Evolutionary conservation across 2,113 vertebrate genomes (phyloP).

Genomic region (Salvelinus fontinalis): DNA sequence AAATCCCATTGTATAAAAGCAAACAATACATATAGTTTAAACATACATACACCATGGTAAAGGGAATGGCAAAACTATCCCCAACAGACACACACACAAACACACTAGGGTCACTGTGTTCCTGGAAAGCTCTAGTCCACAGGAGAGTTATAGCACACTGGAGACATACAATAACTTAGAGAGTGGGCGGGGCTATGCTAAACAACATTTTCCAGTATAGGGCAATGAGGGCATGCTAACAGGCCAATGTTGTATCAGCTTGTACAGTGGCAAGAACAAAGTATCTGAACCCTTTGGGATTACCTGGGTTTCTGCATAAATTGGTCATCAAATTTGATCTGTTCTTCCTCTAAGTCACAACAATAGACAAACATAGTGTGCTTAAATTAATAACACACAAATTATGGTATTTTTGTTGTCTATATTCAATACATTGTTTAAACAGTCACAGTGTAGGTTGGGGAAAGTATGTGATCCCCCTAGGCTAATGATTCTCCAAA

Average conservation of each 20-base stretch:
- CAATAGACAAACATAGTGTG: too few relatives aligned
- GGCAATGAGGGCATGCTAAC: background rate
- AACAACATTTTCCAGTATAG: constrained; percentile 15
- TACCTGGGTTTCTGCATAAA: too few relatives aligned
- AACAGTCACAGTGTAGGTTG: too few relatives aligned
- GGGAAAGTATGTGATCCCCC: too few relatives aligned
- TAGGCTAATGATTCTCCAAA: too few relatives aligned
- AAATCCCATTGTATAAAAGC: too few relatives aligned
- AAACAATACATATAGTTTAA: background rate
- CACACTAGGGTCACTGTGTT: constrained; percentile 16
- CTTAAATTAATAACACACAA: too few relatives aligned
- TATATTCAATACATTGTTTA: too few relatives aligned
- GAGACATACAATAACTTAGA: constrained; percentile 20
- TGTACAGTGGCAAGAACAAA: background rate
- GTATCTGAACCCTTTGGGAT: too few relatives aligned
- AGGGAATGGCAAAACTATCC: background rate
- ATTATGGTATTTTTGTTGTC: too few relatives aligned
- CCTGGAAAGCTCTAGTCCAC: background rate
- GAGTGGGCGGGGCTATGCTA: constrained; percentile 18
- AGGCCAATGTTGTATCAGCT: constrained; percentile 4
- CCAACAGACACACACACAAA: background rate
- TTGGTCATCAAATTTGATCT: too few relatives aligned
- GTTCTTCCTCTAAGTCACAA: too few relatives aligned
- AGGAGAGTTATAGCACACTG: constrained; percentile 20
- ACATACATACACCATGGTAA: background rate